These are phyloP conservation scores for Limosa lapponica DNA, from an alignment of 2,797 vertebrate genomes.

Conservation along the genomic window DNA sequence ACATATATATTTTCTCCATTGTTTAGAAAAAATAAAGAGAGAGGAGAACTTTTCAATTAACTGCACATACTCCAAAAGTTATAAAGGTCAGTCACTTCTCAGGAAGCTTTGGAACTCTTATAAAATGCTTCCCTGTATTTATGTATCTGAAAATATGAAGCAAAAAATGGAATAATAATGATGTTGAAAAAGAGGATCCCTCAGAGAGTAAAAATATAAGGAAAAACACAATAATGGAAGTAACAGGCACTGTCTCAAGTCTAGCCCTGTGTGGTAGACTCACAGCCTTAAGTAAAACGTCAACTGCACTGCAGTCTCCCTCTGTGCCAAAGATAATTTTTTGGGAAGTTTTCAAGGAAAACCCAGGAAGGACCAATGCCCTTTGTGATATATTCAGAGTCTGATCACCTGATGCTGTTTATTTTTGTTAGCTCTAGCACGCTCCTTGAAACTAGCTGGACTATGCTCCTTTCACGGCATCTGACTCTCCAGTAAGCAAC, in stretches of 20 bases:
- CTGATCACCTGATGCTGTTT: not conserved
- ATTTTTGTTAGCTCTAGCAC: not conserved
- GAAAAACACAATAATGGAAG: not conserved
- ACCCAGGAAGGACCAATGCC: not conserved
- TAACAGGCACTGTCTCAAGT: not conserved
- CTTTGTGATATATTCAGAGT: not conserved
- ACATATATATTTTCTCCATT: not conserved
- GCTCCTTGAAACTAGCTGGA: not conserved
- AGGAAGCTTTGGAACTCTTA: not conserved
- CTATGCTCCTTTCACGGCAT: not conserved
- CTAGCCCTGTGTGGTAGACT: not conserved
- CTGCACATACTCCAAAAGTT: not conserved
- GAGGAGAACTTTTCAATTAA: slow-evolving; percentile 10
- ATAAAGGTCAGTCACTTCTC: not conserved
- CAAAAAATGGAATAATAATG: not conserved
- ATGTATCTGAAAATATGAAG: not conserved
- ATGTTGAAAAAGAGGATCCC: not conserved
- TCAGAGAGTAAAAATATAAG: not conserved
- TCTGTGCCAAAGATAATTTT: not conserved
- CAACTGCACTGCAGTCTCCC: fast-evolving
- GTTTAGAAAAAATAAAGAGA: not conserved
- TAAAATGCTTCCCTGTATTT: not conserved
- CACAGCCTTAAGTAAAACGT: not conserved
- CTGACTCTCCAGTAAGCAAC: not conserved
- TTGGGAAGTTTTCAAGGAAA: not conserved